Percentiles rank a stretch among this genome's conserved stretches.
Conservation (phyloP, 2,113 vertebrate genomes). For the Tylochromis polylepis region DNA sequence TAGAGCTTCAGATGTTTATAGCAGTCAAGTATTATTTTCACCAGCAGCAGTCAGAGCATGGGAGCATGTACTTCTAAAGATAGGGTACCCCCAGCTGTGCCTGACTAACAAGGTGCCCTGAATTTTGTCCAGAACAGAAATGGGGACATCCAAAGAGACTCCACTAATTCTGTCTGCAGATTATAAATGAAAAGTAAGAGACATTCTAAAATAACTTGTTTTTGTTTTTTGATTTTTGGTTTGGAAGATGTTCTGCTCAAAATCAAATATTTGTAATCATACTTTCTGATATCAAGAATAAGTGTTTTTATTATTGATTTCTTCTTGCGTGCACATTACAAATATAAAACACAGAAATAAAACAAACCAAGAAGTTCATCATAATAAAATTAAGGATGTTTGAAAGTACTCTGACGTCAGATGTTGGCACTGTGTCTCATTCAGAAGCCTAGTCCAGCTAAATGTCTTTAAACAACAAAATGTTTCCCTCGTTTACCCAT, state of each 20-base stretch:
- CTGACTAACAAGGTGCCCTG: constrained; percentile 38
- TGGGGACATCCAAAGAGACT: not conserved
- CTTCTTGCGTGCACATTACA: not conserved
- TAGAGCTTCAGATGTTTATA: constrained; percentile 39
- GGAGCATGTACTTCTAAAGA: constrained; percentile 13
- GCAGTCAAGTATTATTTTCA: constrained; percentile 31
- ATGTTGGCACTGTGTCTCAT: not conserved
- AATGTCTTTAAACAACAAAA: not conserved
- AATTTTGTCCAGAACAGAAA: constrained; percentile 31
- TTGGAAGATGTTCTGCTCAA: not conserved
- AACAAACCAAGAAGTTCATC: rapidly evolving
- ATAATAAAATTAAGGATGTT: not conserved
- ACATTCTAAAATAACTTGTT: not conserved
- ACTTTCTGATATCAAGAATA: not conserved
- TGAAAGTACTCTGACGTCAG: not conserved
- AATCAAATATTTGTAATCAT: not conserved
- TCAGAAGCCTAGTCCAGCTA: not conserved
- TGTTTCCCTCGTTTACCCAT: not conserved
- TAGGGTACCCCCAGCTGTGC: constrained; percentile 9
- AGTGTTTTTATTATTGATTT: not conserved
- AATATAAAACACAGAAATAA: not conserved
- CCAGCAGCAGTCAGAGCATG: not conserved
- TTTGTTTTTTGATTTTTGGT: not conserved
- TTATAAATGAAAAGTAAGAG: not conserved
- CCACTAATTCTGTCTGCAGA: not conserved